These are phyloP conservation scores for Rhyacophila evoluta DNA, from an alignment of 2,888 invertebrate genomes.

Conservation along the genomic window DNA sequence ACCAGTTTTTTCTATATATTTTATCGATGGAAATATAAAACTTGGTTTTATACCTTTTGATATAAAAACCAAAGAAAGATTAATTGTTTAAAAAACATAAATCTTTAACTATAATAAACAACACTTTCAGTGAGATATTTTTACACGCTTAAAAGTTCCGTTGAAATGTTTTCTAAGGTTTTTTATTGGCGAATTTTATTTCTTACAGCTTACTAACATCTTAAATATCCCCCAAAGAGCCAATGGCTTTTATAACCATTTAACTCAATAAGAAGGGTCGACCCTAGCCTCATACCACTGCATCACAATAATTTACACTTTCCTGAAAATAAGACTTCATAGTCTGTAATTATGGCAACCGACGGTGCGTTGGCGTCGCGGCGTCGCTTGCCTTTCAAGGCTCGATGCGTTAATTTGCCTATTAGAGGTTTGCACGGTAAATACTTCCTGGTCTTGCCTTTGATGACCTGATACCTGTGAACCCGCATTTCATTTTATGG, in stretches of 20 bases:
- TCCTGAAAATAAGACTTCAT: slow-evolving; percentile 10
- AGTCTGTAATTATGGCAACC: neutral
- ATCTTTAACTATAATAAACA: no score
- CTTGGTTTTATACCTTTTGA: no score
- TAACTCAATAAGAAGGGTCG: neutral
- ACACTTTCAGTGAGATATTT: no score
- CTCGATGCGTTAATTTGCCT: slow-evolving; percentile 22
- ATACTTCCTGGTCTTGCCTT: neutral
- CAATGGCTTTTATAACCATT: neutral
- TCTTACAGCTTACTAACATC: neutral
- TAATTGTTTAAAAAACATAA: no score
- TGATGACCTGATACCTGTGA: neutral
- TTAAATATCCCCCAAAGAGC: neutral
- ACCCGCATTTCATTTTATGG: neutral
- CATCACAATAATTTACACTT: slow-evolving; percentile 4
- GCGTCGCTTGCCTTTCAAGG: neutral
- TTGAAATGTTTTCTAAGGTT: neutral
- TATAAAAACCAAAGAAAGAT: no score
- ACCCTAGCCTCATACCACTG: neutral
- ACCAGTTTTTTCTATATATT: no score
- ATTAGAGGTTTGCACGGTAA: slow-evolving; percentile 9
- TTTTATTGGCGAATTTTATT: neutral
- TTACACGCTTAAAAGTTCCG: no score
- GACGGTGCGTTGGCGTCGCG: neutral
- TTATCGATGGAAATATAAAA: no score